phyloP scores from a whole-genome alignment of 1,140 invertebrate genomes.

The Pseudomyrmex flavicornis region DNA sequence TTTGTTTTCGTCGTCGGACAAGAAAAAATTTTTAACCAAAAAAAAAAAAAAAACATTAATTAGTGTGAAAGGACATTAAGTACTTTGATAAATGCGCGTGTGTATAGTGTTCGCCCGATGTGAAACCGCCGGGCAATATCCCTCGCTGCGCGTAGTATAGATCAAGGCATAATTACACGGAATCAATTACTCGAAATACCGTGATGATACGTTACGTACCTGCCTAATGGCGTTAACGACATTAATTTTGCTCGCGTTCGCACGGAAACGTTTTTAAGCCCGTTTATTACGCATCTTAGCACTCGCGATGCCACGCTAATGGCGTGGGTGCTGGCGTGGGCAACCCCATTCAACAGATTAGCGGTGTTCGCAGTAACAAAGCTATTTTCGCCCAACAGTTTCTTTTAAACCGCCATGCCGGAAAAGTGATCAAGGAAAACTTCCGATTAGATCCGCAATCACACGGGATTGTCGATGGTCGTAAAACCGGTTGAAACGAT shows the following conservation, averaged over 20 bases:
- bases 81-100: not conserved
- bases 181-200: conserved; percentile 38
- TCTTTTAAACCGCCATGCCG: conserved; percentile 9
- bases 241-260: conserved; percentile 31
- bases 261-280: conserved; percentile 26
- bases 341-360: conserved; percentile 12
- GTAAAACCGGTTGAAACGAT: not conserved
- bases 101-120: not conserved
- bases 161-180: conserved; percentile 37
- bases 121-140: not conserved
- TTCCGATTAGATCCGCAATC: conserved; percentile 34
- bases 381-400: not conserved
- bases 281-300: conserved; percentile 18
- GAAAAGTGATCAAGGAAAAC: conserved; percentile 31
- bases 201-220: conserved; percentile 31
- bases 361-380: conserved; percentile 34
- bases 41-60: conserved; percentile 19
- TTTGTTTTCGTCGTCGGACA: conserved; percentile 1
- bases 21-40: conserved; percentile 4
- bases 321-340: not conserved
- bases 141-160: not conserved
- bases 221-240: conserved; percentile 27
- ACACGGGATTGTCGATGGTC: conserved; percentile 19
- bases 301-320: conserved; percentile 15
- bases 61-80: not conserved